phyloP scores from a whole-genome alignment of 2,888 invertebrate species.

The Alcis repandata region DNA sequence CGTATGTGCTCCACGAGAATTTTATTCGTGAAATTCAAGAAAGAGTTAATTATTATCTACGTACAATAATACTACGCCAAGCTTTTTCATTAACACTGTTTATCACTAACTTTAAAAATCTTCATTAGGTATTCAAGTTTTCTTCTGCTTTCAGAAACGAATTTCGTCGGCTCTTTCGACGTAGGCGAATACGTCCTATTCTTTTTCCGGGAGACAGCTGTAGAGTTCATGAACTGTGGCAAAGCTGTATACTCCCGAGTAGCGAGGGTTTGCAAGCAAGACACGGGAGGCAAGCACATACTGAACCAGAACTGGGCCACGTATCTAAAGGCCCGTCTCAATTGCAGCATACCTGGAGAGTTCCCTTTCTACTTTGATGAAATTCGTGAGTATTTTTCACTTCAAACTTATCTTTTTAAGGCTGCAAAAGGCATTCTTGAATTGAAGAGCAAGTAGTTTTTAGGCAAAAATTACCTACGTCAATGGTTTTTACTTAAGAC shows the following conservation, averaged over 20 bases:
- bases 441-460: background rate
- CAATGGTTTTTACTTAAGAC: too few relatives aligned
- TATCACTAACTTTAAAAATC: too few relatives aligned
- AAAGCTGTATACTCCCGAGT: constrained; percentile 91
- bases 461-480: too few relatives aligned
- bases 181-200: constrained; percentile 89
- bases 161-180: constrained; percentile 91
- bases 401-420: background rate
- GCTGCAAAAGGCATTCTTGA: background rate
- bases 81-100: too few relatives aligned
- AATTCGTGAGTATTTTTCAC: constrained; percentile 85
- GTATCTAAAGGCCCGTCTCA: constrained; percentile 89
- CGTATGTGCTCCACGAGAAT: background rate
- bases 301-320: constrained; percentile 90
- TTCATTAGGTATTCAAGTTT: constrained; percentile 17
- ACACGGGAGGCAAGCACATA: constrained; percentile 89
- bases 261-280: constrained; percentile 91
- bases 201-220: constrained; percentile 91
- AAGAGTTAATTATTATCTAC: background rate
- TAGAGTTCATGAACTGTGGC: constrained; percentile 90
- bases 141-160: constrained; percentile 87
- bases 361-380: constrained; percentile 92
- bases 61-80: background rate
- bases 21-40: background rate
- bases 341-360: constrained; percentile 91